Evolutionary conservation across 2,888 invertebrate species (phyloP), one percentile per base, ranked within the genome.

Genomic region (Galerucella pusilla): DNA sequence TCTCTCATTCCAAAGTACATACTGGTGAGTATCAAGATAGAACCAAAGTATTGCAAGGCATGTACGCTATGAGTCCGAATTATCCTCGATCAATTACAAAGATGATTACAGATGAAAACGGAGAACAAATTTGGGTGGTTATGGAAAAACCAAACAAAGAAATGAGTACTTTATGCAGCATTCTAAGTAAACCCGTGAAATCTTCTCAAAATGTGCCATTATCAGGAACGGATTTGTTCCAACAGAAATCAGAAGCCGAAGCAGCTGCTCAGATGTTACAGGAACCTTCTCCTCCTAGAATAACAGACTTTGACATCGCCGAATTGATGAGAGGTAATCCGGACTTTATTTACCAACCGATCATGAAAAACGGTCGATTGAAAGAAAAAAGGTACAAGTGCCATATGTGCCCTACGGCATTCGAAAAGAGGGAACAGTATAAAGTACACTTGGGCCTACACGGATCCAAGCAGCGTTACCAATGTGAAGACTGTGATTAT

Each of bases 391-490:
- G 94, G 5, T 94, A 94, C 87, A 94, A 94, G 86, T 95, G 95
- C 85, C 92, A 93, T 82, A 94, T 95, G 87, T 96, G 96, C 85
- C 96, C 96, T 0, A 95, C 95, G 63, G 94, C 95, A 0, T 96
- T 96, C 87, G 94, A 95, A 83, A 96, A 96, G 87, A 89, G 94
- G 57, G 93, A 94, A 82, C 95, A 96, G 85, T 96, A 94, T 86
- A 93, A 94, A 86, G 92, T 94, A 42, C 96, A 96, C 87, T 87
- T 94, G 80, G 93, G 93, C 20, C 88, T 96, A 63, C 96, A 96
- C 85, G 96, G 96, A 4, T 93, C 95, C 0, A 93, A 93, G 82
- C 95, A 96, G 86, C 90, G 93, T 76, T 96, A 94, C 86, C 93
- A 92, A 81, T 96, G 96, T 88, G 93, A 94, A 81, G 89, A 92